phyloP scores from a whole-genome alignment of 2,113 vertebrate species.

The Erythrolamprus reginae region DNA sequence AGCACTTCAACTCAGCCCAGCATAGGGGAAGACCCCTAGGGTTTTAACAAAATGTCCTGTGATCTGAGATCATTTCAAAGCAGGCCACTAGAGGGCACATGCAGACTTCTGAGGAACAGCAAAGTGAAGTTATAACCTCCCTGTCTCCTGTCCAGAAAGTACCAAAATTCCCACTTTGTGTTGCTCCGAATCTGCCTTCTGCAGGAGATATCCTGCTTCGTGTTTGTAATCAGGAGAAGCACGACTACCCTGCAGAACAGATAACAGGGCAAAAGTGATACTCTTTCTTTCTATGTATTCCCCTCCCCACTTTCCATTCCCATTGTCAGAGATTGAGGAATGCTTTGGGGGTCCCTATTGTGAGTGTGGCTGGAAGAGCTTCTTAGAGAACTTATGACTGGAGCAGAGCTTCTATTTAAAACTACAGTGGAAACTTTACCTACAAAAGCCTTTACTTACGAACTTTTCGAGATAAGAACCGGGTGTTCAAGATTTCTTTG shows the following conservation, averaged over 20 bases:
- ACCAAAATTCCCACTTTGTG: background rate
- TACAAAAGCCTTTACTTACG: too few species aligned
- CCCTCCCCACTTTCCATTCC: background rate
- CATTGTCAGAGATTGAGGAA: background rate
- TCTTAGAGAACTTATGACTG: background rate
- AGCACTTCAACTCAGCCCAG: background rate
- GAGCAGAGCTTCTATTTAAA: background rate
- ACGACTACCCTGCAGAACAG: background rate
- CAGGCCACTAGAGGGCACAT: slow-evolving; percentile 47
- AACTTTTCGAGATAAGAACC: too few species aligned
- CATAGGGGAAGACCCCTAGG: background rate
- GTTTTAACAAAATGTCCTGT: background rate
- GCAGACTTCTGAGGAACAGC: slow-evolving; percentile 12
- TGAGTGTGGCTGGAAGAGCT: background rate
- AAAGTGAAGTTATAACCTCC: background rate
- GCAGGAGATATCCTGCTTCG: background rate
- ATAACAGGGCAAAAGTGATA: background rate
- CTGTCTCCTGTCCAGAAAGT: background rate
- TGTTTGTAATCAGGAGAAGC: background rate
- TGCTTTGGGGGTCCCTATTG: background rate
- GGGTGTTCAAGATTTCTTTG: too few species aligned
- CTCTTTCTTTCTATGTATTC: background rate
- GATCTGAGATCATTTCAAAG: background rate
- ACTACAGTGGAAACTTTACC: too few species aligned
- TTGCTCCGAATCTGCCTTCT: background rate